Percentiles rank a stretch among this genome's conserved stretches.
Conservation (phyloP, 2,113 vertebrate genomes). For the Grammomys surdaster region DNA sequence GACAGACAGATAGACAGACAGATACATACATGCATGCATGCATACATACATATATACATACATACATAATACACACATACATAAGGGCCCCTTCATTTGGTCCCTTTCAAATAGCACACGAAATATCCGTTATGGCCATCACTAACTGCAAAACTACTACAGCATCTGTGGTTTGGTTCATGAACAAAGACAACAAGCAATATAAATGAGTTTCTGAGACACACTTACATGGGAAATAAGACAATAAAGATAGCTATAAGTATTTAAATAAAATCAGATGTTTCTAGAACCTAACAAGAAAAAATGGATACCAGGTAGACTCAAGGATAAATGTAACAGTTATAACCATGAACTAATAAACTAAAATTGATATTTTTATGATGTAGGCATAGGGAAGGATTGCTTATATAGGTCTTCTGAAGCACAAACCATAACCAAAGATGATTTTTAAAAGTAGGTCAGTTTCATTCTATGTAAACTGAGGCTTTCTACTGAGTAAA, state of each 20-base stretch:
- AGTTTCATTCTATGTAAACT: neutral
- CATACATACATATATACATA: neutral
- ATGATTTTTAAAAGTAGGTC: neutral
- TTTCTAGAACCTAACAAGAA: neutral
- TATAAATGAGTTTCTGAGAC: neutral
- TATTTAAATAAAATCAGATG: neutral
- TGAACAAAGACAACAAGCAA: conserved; percentile 9
- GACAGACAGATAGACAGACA: neutral
- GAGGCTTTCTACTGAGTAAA: neutral
- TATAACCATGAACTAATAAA: neutral
- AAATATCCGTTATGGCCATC: neutral
- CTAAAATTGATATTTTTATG: neutral
- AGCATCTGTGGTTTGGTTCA: neutral
- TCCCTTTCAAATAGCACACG: neutral
- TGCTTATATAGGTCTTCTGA: neutral
- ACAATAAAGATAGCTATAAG: neutral
- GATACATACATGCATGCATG: neutral
- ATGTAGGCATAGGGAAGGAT: neutral
- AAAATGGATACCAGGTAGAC: neutral
- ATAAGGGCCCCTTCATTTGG: neutral
- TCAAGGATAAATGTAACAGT: neutral
- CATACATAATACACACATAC: neutral
- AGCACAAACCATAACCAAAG: conserved; percentile 36
- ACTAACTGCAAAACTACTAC: neutral
- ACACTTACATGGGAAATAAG: neutral